Evolutionary conservation across 1,140 invertebrate species (phyloP).

Genomic region (Batillaria attramentaria): DNA sequence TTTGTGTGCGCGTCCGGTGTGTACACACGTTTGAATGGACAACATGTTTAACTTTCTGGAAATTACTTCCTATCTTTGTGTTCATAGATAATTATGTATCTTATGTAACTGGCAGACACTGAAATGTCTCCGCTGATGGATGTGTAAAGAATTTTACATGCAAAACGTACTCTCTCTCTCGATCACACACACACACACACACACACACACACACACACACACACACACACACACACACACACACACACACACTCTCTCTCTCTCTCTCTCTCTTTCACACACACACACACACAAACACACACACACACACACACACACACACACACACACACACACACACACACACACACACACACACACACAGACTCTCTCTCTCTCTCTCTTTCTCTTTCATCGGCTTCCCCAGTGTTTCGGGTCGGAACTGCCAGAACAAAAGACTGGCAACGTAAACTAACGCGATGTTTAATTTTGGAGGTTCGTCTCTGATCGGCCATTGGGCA

Average conservation of each 20-base stretch:
- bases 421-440: too few species aligned
- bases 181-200: background rate
- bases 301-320: background rate
- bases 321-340: background rate
- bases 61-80: background rate
- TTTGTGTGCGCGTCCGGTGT: background rate
- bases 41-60: background rate
- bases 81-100: background rate
- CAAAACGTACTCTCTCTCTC: background rate
- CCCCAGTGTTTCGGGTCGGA: too few species aligned
- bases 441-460: too few species aligned
- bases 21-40: background rate
- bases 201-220: slow-evolving; percentile 22
- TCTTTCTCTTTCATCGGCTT: slow-evolving; percentile 1
- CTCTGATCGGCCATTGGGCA: background rate
- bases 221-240: slow-evolving; percentile 18
- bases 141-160: too few species aligned
- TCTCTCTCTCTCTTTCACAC: background rate
- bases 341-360: background rate
- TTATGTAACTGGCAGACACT: background rate
- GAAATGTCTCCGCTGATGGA: too few species aligned
- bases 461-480: background rate
- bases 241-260: background rate
- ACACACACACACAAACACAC: background rate
- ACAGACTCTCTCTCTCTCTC: background rate